Percentiles rank a stretch among this genome's conserved stretches.
These are phyloP conservation scores for Nineta flava DNA, from an alignment of 2,888 invertebrate species.

Conservation along the genomic window DNA sequence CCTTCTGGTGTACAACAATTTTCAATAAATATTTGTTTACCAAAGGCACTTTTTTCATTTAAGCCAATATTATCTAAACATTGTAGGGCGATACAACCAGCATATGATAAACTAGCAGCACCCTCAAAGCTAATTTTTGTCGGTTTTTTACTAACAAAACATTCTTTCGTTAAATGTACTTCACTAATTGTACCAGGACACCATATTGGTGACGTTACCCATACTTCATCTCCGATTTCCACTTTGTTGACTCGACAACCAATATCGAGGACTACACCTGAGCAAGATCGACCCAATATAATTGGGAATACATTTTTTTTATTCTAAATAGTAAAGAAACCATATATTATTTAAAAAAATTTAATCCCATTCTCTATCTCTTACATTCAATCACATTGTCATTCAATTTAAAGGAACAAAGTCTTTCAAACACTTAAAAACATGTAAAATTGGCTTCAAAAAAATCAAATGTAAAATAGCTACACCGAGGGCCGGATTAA, in stretches of 20 bases:
- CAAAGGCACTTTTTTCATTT: constrained; percentile 28
- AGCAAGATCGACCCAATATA: constrained; percentile 43
- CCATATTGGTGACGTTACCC: constrained; percentile 40
- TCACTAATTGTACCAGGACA: constrained; percentile 38
- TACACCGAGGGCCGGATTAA: too few species aligned
- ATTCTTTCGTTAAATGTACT: constrained; percentile 34
- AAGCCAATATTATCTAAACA: constrained; percentile 31
- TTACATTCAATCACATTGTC: too few species aligned
- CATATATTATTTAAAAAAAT: constrained; percentile 6
- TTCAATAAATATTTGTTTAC: constrained; percentile 26
- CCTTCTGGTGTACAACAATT: constrained; percentile 41
- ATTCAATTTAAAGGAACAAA: too few species aligned
- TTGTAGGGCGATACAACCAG: constrained; percentile 37
- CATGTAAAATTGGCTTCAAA: too few species aligned
- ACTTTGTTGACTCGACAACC: constrained; percentile 39
- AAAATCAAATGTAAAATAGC: too few species aligned
- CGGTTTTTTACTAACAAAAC: constrained; percentile 35
- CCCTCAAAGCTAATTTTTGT: constrained; percentile 39
- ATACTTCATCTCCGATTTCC: constrained; percentile 46
- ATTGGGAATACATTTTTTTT: constrained; percentile 33
- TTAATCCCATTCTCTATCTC: not conserved
- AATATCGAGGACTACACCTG: constrained; percentile 41
- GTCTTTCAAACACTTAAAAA: too few species aligned
- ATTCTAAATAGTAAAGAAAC: constrained; percentile 17
- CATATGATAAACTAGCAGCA: constrained; percentile 41